Base-by-base conservation (phyloP, 2,888 invertebrate species). In the Sipunculus nudus region DNA sequence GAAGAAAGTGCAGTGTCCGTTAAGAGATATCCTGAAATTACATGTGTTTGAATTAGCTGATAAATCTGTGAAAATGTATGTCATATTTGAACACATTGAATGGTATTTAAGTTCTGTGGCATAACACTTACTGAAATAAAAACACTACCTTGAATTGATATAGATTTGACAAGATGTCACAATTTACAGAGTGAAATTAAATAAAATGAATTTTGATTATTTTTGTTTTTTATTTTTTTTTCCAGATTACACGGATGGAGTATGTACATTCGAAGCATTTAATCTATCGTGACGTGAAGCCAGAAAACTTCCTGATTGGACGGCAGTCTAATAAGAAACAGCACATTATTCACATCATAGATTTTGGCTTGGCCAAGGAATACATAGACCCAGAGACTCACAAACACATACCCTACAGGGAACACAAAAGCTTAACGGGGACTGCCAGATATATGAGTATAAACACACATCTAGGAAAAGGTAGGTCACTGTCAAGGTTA, bases 401-500 rank as follows among this genome's bases (percentile, higher is more conserved):
- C 67, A 82, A 98, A 88, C 99, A 99, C 89, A 99, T 99, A 89
- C 98, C 99, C 80, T 99, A 99, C 88, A 92, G 98, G 90, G 99
- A 99, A 89, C 99, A 99, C 89, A 99, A 99, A 88, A 97, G 97
- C 84, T 89, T 99, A 83, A 99, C 99, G 71, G 99, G 99, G 79
- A 99, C 99, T 74, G 99, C 99, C 77, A 91, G 99, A 87, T 99
- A 99, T 88, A 99, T 99, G 99, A 98, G 97, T 86, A 99, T 99
- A 87, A 99, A 99, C 86, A 99, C 99, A 85, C 99, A 99, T 89
- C 91, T 99, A 88, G 99, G 99, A 82, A 96, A 97, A 90, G 92
- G 92, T 91, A 84, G 85, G 80, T 58, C 21, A n/a, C n/a, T 19
- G 10, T 29, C 21, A 16, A 23, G n/a, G n/a, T 25, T 28, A 8